Evolutionary conservation across 1,140 invertebrate genomes (phyloP).

Genomic region (Ganaspis sp.): DNA sequence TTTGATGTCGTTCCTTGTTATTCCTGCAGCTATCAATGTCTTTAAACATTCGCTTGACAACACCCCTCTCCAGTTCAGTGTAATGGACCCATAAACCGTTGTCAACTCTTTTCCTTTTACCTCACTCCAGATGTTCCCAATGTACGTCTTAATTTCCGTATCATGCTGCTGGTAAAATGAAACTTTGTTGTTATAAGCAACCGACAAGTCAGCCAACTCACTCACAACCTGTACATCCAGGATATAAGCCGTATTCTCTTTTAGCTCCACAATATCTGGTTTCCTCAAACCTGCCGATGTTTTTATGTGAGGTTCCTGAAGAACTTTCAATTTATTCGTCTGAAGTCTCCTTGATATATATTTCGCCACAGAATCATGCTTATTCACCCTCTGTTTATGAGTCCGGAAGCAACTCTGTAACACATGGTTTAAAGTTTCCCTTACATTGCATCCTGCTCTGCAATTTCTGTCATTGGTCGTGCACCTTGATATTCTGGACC

Average conservation of each 20-base stretch:
- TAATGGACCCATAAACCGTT: too few relatives aligned
- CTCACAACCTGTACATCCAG: background rate
- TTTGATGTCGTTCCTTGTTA: background rate
- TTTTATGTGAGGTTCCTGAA: background rate
- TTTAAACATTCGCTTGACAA: background rate
- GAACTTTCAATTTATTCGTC: background rate
- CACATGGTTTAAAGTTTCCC: constrained; percentile 36
- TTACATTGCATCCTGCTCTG: constrained; percentile 30
- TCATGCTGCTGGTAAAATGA: background rate
- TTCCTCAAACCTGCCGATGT: background rate
- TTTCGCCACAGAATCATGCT: background rate
- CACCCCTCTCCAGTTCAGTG: too few relatives aligned
- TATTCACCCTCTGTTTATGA: background rate
- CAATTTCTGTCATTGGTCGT: constrained; percentile 32
- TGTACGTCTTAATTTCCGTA: too few relatives aligned
- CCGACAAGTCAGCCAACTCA: background rate
- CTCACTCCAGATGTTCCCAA: too few relatives aligned
- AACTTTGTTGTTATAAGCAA: background rate
- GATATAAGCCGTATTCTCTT: background rate
- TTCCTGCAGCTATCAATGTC: background rate
- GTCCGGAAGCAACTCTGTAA: constrained; percentile 11
- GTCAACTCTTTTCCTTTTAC: too few relatives aligned
- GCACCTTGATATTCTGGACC: constrained; percentile 52
- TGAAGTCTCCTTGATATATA: background rate
- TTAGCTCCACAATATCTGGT: background rate